Percentiles rank a stretch among this genome's conserved stretches.
Evolutionary conservation across 2,797 vertebrate species (phyloP).

Genomic region (Etheostoma perlongum): DNA sequence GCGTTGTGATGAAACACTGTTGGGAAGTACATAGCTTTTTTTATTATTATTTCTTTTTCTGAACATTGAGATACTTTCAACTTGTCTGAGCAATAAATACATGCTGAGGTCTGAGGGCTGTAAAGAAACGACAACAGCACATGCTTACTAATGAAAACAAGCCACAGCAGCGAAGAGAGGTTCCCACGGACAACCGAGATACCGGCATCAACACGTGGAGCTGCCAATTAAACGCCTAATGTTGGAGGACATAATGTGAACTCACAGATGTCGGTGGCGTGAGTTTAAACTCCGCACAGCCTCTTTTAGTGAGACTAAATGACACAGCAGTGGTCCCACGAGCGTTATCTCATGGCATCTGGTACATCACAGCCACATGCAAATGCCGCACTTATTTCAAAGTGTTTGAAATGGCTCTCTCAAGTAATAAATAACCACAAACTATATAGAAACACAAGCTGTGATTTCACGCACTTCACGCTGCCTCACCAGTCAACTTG

Average conservation of each 20-base stretch:
- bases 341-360: conserved; percentile 45
- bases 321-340: conserved; percentile 32
- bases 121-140: conserved; percentile 8
- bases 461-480: conserved; percentile 11
- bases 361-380: conserved; percentile 20
- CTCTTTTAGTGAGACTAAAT: conserved; percentile 39
- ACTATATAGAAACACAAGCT: conserved; percentile 41
- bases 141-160: conserved; percentile 10
- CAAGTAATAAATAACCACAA: conserved; percentile 40
- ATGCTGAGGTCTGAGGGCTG: conserved; percentile 7
- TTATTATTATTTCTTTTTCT: neutral
- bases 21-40: conserved; percentile 2
- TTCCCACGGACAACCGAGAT: conserved; percentile 35
- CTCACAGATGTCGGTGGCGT: conserved; percentile 52
- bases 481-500: conserved; percentile 11
- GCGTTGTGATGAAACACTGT: neutral
- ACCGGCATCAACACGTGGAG: conserved; percentile 18
- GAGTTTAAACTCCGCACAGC: conserved; percentile 44
- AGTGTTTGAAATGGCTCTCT: conserved; percentile 32
- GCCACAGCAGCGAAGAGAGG: neutral
- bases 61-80: conserved; percentile 8
- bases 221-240: conserved; percentile 44
- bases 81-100: neutral
- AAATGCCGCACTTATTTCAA: conserved; percentile 43
- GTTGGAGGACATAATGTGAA: conserved; percentile 40